Evolutionary conservation across 53 echinoderm and acorn worm genomes (phyloP), one percentile per base, ranked within the genome.

Genomic region (Arbacia lixula): DNA sequence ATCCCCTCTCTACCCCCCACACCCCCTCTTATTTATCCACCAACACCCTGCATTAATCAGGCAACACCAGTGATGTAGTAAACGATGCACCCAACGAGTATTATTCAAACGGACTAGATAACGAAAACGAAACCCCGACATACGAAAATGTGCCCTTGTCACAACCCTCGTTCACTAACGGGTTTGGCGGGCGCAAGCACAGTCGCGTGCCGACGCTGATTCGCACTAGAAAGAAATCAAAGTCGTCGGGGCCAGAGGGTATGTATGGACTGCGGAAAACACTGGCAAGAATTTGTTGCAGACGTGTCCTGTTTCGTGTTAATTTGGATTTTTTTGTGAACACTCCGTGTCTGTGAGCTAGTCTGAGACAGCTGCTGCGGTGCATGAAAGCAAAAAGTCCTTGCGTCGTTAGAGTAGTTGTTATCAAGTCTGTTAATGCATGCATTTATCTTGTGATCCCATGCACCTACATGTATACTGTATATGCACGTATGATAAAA

Each of bases 131-230:
- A 36, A 83, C 46, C 21, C 66, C 68, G 8, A 65, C 67, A 6
- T 66, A 83, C 31, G 66, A 67, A 49, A 66, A 83, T 67, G 11
- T 83, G 25, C 68, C 68, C 22, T 12, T n/a, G 12, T 50, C 67
- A 6, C n/a, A n/a, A n/a, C 34, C 25, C 33, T 2, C 83, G 21
- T 31, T 66, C 19, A 56, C 67, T 3, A 83, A 83, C 35, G 79
- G 79, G 20, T 42, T 8, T 43, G 51, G 65, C 41, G 52, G 64
- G 53, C 86, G 76, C 63, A 75, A 36, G 35, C 32, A 11, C 51
- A 85, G 91, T 69, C 91, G 85, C 52, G 94, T 94, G 14, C 87
- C 94, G 63, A 89, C 94, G 21, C 84, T 94, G 27, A 90, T 91
- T 58, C 76, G 91, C 63, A 89, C 89, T 57, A 89, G 94, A 60